Percentiles rank a stretch among this genome's conserved stretches.
These are phyloP conservation scores for Euphonia xanthogaster DNA, from an alignment of 2,797 vertebrate genomes.

Conservation along the genomic window DNA sequence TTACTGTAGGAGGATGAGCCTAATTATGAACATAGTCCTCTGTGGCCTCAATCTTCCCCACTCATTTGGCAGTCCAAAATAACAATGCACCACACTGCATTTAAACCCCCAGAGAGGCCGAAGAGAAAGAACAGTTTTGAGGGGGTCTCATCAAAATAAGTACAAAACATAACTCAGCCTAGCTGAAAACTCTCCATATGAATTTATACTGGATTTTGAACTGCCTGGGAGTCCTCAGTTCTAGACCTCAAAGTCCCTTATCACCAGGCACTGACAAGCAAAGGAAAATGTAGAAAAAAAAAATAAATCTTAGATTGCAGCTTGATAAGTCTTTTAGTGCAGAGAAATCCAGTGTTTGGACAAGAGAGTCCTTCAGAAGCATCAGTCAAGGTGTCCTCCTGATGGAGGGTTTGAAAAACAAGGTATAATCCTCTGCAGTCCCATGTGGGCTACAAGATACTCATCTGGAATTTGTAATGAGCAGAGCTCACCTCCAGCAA, in stretches of 20 bases:
- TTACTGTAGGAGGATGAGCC: not conserved
- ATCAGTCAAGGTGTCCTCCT: not conserved
- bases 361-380: not conserved
- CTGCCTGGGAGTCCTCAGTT: not conserved
- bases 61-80: not conserved
- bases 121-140: not conserved
- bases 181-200: not conserved
- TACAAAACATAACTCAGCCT: not conserved
- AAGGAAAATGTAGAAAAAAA: not conserved
- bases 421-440: not conserved
- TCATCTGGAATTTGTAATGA: not conserved
- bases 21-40: not conserved
- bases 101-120: not conserved
- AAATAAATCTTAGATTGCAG: not conserved
- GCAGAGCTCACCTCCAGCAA: not conserved
- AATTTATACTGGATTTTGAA: not conserved
- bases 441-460: accelerated
- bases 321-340: not conserved
- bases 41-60: not conserved
- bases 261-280: not conserved
- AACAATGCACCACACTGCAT: not conserved
- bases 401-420: not conserved
- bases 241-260: not conserved
- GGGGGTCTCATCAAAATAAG: not conserved
- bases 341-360: not conserved